Evolutionary conservation across 1,140 invertebrate genomes (phyloP), one percentile per base, ranked within the genome.

Genomic region (Bombus sibiricus): DNA sequence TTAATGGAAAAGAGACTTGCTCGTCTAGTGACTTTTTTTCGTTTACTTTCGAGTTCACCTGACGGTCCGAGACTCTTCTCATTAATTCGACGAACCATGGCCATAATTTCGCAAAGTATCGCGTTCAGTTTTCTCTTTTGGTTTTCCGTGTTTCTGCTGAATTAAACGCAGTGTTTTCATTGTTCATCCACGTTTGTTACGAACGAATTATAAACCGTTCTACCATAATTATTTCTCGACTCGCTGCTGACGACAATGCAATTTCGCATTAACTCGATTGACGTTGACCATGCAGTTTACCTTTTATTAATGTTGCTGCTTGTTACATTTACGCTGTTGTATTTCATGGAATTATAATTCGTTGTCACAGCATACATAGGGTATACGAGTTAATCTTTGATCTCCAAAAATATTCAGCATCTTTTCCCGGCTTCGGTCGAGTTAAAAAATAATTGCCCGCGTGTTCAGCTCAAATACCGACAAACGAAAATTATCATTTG

Each of bases 181-280:
- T 57, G 39, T 53, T 47, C 39, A 59, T 0, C 37, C 28, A 22
- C 66, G 69, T 47, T 88, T 53, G 74, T 75, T 69, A 75, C 68
- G 47, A 74, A 43, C 69, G 59, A 57, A 62, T 80, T 83, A 89
- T 86, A 86, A 88, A 86, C 82, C 88, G 73, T 83, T 28, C 74
- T 34, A 57, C 74, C 83, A 76, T 80, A 85, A 88, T 89, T 88
- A 77, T 88, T 83, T 72, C 68, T 64, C 43, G 22, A 15, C 57
- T 43, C n/a, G 39, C 28, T 37, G 74, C 72, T 66, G 74, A 81
- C 43, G 81, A 76, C 81, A 72, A 76, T 68, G 75, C 86, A 87
- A 88, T 84, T 88, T 88, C 81, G 47, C 77, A 82, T 84, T 74
- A 83, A 87, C 82, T 88, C 81, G 77, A 86, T 85, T 78, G 86